Conservation (phyloP, 2,113 vertebrate species). For the Protomyctophum bolini region DNA sequence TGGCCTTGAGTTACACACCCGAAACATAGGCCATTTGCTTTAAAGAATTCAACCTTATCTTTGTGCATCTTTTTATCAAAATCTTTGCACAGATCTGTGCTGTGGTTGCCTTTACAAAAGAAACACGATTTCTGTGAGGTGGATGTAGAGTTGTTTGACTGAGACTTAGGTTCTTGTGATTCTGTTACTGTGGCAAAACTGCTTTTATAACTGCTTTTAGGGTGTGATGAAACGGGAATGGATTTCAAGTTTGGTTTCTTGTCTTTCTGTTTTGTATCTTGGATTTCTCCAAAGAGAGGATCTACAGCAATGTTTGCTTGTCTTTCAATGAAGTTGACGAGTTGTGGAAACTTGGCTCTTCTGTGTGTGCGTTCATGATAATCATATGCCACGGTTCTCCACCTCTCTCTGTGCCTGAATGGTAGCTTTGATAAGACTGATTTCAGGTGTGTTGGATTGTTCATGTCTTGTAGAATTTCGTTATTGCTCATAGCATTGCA, state of each 20-base stretch:
- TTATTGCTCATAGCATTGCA: not conserved
- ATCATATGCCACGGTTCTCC: not conserved
- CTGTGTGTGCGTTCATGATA: slow-evolving; percentile 1
- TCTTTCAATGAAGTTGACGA: slow-evolving; percentile 1
- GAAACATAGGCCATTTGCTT: slow-evolving; percentile 15
- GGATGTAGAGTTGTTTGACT: not conserved
- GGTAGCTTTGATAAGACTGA: not conserved
- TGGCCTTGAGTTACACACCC: slow-evolving; percentile 10
- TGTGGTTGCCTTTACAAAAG: not conserved
- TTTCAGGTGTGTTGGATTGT: not conserved
- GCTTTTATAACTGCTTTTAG: not conserved
- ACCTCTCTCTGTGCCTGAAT: not conserved
- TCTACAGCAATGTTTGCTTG: slow-evolving; percentile 1
- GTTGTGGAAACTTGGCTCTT: slow-evolving; percentile 9
- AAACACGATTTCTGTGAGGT: not conserved
- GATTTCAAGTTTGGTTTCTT: not conserved
- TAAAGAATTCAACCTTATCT: slow-evolving; percentile 6
- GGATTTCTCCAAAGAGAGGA: not conserved
- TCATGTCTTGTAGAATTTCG: not conserved
- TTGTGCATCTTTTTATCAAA: not conserved
- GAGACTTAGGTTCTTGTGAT: not conserved
- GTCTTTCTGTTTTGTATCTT: not conserved
- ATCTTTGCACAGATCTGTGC: not conserved
- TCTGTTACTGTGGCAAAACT: not conserved
- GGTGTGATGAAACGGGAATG: not conserved